phyloP scores from a whole-genome alignment of 1,140 invertebrate genomes.

The Periplaneta americana region DNA sequence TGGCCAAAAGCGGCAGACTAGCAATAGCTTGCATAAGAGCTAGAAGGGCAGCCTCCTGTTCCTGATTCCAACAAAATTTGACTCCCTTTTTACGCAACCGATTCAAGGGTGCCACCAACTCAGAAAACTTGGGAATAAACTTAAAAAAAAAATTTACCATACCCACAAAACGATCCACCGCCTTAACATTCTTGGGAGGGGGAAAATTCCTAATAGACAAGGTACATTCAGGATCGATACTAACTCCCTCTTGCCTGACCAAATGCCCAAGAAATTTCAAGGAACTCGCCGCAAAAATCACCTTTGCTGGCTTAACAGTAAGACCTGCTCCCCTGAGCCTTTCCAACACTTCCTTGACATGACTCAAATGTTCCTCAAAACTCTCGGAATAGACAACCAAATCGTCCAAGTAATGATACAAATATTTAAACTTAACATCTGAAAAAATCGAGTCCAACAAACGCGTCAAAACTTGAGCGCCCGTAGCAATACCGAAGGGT shows the following conservation, averaged over 20 bases:
- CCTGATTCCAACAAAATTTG: constrained; percentile 29
- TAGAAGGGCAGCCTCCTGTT: constrained; percentile 30
- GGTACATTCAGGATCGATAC: constrained; percentile 9
- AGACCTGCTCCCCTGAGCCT: constrained; percentile 14
- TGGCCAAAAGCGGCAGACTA: constrained; percentile 30
- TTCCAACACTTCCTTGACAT: constrained; percentile 19
- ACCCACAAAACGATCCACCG: background rate
- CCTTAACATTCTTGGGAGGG: background rate
- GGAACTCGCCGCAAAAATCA: constrained; percentile 7
- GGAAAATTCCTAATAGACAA: constrained; percentile 16
- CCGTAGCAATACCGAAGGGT: background rate
- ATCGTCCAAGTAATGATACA: constrained; percentile 31
- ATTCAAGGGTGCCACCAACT: constrained; percentile 31
- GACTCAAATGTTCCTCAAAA: constrained; percentile 21
- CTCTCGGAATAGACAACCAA: constrained; percentile 20
- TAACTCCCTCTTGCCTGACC: background rate
- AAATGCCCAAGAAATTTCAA: constrained; percentile 14
- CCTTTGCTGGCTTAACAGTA: constrained; percentile 21
- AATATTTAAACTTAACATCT: background rate
- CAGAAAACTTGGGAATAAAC: constrained; percentile 29
- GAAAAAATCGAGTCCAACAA: background rate
- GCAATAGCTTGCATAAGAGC: constrained; percentile 27
- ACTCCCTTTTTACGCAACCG: constrained; percentile 21
- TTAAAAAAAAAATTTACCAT: background rate
- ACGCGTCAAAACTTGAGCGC: background rate